A percentile compares a stretch with the other conserved stretches of the same genome.
Conservation (phyloP, 92 coral and sea anemone genomes). For the Plumapathes pennacea region DNA sequence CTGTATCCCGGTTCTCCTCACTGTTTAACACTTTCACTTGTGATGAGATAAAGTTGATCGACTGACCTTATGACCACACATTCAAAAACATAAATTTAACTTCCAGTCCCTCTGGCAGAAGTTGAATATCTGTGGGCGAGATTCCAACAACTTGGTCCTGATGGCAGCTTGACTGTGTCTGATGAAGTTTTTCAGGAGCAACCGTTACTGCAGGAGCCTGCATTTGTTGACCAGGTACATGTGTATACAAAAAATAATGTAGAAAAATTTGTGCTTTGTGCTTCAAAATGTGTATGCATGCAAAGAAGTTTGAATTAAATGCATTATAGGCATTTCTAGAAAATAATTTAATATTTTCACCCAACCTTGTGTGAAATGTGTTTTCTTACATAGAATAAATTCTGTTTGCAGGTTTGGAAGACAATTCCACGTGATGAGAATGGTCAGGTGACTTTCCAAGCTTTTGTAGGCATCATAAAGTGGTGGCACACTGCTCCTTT, state of each 20-base stretch:
- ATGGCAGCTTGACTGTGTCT: slow-evolving; percentile 9
- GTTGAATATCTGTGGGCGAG: slow-evolving; percentile 61
- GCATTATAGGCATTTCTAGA: neutral
- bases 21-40: too few species aligned
- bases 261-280: neutral
- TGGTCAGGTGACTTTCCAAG: slow-evolving; percentile 61
- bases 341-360: neutral
- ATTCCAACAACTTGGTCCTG: slow-evolving; percentile 50
- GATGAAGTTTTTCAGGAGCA: slow-evolving; percentile 29
- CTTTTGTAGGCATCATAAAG: slow-evolving; percentile 59
- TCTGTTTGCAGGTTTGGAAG: slow-evolving; percentile 65
- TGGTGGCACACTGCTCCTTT: slow-evolving; percentile 81
- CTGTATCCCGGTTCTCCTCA: too few species aligned
- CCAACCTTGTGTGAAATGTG: neutral
- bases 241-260: neutral
- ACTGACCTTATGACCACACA: too few species aligned
- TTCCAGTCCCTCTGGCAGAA: slow-evolving; percentile 47
- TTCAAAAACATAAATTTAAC: too few species aligned
- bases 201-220: slow-evolving; percentile 40
- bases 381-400: too few species aligned
- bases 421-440: slow-evolving; percentile 70
- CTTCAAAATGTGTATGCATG: neutral
- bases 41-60: too few species aligned
- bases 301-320: neutral
- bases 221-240: slow-evolving; percentile 36